Percentiles rank a stretch among this genome's conserved stretches.
Conservation (phyloP, 2,113 vertebrate species). For the Ammodytes dubius region DNA sequence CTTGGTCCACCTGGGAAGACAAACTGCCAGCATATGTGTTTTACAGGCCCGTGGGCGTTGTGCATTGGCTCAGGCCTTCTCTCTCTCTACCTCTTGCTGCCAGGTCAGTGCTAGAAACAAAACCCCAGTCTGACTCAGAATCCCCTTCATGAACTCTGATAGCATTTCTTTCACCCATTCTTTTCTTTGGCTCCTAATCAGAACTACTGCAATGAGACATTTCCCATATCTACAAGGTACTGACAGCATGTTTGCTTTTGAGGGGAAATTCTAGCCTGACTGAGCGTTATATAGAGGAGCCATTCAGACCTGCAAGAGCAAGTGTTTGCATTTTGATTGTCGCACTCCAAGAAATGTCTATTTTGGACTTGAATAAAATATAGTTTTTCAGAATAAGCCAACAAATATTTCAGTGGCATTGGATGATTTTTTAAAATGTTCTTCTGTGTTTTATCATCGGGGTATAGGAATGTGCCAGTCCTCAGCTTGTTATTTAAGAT, state of each 20-base stretch:
- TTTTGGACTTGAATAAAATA: neutral
- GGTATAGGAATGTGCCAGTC: neutral
- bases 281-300: neutral
- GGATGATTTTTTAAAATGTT: neutral
- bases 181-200: constrained; percentile 61
- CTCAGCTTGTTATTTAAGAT: neutral
- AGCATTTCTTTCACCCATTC: constrained; percentile 29
- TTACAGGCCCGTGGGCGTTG: constrained; percentile 54
- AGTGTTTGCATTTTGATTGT: constrained; percentile 20
- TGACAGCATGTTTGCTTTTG: constrained; percentile 44
- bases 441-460: neutral
- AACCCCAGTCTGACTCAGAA: constrained; percentile 48
- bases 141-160: constrained; percentile 13
- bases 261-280: constrained; percentile 17
- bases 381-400: neutral
- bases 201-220: constrained; percentile 49
- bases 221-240: constrained; percentile 22
- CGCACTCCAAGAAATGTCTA: neutral
- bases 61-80: constrained; percentile 23
- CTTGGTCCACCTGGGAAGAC: constrained; percentile 67
- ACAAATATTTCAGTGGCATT: neutral
- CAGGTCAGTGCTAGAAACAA: constrained; percentile 58
- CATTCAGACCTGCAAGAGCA: neutral
- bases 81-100: constrained; percentile 39
- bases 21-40: constrained; percentile 70